Evolutionary conservation across 2,797 vertebrate species (phyloP).

Genomic region (Gallinago nigripennis): DNA sequence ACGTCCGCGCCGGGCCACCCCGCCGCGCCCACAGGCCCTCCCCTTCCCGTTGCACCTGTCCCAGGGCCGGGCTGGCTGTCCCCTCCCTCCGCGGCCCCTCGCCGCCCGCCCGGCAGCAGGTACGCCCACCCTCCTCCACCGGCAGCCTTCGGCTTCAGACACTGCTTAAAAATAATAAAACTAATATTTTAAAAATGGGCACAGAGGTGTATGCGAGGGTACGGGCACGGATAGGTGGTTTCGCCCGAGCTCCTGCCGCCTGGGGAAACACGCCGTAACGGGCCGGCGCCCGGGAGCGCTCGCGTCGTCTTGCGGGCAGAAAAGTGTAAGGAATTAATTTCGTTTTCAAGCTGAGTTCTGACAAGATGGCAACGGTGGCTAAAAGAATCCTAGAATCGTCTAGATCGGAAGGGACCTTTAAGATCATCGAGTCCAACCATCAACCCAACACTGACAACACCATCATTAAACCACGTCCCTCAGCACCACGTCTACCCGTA

Average conservation of each 20-base stretch:
- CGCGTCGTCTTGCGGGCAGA: background rate
- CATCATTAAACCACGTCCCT: background rate
- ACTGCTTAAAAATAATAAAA: background rate
- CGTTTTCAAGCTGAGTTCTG: background rate
- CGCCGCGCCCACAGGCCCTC: slow-evolving; percentile 26
- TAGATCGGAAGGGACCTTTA: background rate
- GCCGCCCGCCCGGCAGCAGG: background rate
- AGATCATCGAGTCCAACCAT: background rate
- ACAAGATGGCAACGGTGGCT: background rate
- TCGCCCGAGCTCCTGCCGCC: background rate
- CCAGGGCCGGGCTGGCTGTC: background rate
- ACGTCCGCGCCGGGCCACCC: background rate
- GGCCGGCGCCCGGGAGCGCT: background rate
- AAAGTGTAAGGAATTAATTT: background rate
- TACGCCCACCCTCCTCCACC: background rate
- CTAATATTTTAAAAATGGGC: rapidly evolving
- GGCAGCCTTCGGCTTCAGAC: background rate
- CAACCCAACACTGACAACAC: background rate
- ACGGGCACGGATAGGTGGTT: rapidly evolving
- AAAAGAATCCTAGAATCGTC: background rate
- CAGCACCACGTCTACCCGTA: background rate
- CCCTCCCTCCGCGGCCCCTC: background rate
- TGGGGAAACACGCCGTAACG: background rate
- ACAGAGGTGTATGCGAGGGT: background rate
- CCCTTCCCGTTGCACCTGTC: slow-evolving; percentile 52